Evolutionary conservation across 37 sponge, comb jelly and placozoan genomes (phyloP).

Genomic region (Diacarnus erythraeanus): DNA sequence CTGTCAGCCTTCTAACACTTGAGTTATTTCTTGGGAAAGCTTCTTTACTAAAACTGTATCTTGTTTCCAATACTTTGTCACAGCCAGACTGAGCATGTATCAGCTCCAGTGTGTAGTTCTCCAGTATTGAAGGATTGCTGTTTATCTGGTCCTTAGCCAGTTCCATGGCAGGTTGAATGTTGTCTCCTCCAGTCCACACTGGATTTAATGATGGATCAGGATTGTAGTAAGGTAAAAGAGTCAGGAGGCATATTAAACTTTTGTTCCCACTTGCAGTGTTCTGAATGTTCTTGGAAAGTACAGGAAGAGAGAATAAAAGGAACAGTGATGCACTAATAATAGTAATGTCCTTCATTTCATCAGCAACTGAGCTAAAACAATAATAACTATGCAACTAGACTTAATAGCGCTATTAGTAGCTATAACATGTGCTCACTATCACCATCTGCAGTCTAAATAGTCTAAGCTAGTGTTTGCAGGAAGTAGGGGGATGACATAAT

Average conservation of each 20-base stretch:
- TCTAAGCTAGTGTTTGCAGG: too few relatives aligned
- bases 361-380: too few relatives aligned
- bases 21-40: neutral
- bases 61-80: neutral
- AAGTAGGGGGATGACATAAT: too few relatives aligned
- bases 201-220: slow-evolving; percentile 6
- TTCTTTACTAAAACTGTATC: neutral
- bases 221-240: slow-evolving; percentile 1
- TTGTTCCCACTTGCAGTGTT: too few relatives aligned
- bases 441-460: too few relatives aligned
- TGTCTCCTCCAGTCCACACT: neutral
- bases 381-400: too few relatives aligned
- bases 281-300: too few relatives aligned
- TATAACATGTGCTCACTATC: too few relatives aligned
- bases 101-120: slow-evolving; percentile 19
- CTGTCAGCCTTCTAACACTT: slow-evolving; percentile 2
- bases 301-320: too few relatives aligned
- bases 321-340: too few relatives aligned
- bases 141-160: slow-evolving; percentile 17
- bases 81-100: slow-evolving; percentile 33
- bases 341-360: too few relatives aligned
- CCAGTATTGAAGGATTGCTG: neutral
- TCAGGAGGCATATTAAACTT: neutral
- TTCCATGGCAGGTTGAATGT: neutral
- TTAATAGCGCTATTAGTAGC: too few relatives aligned